Conservation (phyloP, 2,797 vertebrate genomes). For the Gymnocypris eckloni region DNA sequence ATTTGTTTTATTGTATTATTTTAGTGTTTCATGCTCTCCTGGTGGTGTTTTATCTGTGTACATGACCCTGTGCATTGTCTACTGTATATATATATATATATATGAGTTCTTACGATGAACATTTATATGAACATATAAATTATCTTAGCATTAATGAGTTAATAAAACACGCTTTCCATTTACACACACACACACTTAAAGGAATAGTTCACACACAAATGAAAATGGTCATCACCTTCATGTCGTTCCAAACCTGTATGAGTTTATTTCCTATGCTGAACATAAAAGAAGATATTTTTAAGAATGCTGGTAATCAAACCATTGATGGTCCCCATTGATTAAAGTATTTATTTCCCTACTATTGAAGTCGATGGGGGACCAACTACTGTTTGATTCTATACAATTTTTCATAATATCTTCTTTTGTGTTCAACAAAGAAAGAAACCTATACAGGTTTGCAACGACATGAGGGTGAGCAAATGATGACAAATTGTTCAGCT, state of each 20-base stretch:
- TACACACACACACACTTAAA: neutral
- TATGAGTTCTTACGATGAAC: neutral
- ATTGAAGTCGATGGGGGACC: neutral
- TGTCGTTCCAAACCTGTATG: too few relatives aligned
- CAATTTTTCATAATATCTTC: neutral
- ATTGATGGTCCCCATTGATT: too few relatives aligned
- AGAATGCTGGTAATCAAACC: too few relatives aligned
- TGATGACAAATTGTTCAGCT: neutral
- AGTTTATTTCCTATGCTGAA: too few relatives aligned
- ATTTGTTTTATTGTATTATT: too few relatives aligned
- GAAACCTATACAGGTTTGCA: neutral
- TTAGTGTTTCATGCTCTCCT: neutral
- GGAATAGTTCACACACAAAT: too few relatives aligned
- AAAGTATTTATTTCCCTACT: neutral
- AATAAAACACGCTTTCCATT: neutral
- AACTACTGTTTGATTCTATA: neutral
- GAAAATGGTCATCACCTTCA: too few relatives aligned
- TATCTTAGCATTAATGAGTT: neutral
- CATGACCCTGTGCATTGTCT: neutral
- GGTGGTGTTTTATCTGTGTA: neutral
- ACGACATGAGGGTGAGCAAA: neutral
- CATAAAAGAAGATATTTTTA: too few relatives aligned
- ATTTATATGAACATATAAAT: neutral
- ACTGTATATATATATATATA: neutral
- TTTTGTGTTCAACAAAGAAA: neutral